phyloP scores from a whole-genome alignment of 2,888 invertebrate genomes.

The Brachyopa scutellaris region DNA sequence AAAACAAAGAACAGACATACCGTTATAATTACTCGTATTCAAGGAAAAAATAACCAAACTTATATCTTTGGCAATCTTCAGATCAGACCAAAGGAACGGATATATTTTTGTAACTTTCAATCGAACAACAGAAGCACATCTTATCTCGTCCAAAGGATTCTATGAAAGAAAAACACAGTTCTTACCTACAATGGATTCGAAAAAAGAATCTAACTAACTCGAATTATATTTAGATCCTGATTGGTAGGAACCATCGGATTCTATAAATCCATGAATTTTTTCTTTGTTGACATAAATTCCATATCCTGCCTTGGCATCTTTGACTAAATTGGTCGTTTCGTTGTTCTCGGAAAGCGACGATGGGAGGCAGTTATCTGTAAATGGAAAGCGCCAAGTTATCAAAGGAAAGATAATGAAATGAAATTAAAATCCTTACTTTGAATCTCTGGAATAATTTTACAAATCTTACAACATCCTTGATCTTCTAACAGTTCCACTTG shows the following conservation, averaged over 20 bases:
- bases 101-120: conserved; percentile 78
- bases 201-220: conserved; percentile 82
- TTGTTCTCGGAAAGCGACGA: conserved; percentile 82
- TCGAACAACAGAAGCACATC: conserved; percentile 85
- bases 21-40: background rate
- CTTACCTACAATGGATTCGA: background rate
- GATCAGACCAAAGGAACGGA: conserved; percentile 81
- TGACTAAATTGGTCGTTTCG: conserved; percentile 85
- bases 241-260: conserved; percentile 88
- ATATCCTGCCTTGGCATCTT: conserved; percentile 81
- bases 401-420: background rate
- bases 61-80: conserved; percentile 74
- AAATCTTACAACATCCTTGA: conserved; percentile 87
- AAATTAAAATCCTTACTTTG: conserved; percentile 81
- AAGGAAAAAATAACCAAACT: conserved; percentile 53
- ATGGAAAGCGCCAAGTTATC: too few species aligned
- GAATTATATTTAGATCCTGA: conserved; percentile 87
- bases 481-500: conserved; percentile 82
- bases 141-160: conserved; percentile 84
- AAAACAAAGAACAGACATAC: too few species aligned
- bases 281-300: conserved; percentile 86
- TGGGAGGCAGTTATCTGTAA: conserved; percentile 84
- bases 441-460: conserved; percentile 83
- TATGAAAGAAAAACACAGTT: conserved; percentile 78
- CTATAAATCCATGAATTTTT: conserved; percentile 85